Conservation (phyloP, 2,797 vertebrate genomes). For the Pachyuromys duprasi region DNA sequence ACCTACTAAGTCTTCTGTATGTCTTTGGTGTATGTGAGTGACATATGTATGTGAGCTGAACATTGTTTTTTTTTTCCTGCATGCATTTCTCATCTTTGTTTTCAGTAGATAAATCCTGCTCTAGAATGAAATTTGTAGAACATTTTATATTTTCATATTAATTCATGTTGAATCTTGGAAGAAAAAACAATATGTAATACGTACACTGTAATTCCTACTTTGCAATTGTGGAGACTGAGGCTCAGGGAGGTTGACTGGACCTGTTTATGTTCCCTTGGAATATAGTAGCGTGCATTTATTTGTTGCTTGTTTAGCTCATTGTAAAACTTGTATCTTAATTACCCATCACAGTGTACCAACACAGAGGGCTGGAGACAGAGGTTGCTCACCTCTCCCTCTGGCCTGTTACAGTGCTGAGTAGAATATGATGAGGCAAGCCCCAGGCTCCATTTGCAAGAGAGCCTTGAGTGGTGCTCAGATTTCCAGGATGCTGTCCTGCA, state of each 20-base stretch:
- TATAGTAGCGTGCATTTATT: neutral
- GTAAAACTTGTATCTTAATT: neutral
- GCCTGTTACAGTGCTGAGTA: neutral
- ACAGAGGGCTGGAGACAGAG: neutral
- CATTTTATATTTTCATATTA: neutral
- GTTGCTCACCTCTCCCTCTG: no score
- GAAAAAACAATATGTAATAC: neutral
- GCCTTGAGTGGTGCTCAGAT: neutral
- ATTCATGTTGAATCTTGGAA: slow-evolving; percentile 44
- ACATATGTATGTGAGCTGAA: neutral
- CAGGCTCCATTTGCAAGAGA: neutral
- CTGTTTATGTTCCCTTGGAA: neutral
- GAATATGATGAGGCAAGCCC: neutral
- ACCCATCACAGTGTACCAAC: accelerated
- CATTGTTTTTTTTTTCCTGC: slow-evolving; percentile 18
- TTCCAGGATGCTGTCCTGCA: neutral
- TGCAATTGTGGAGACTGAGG: neutral
- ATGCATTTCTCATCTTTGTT: slow-evolving; percentile 31
- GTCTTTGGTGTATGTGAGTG: neutral
- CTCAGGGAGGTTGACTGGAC: neutral
- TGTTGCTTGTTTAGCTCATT: neutral
- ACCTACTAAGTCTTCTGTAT: neutral
- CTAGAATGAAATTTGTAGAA: slow-evolving; percentile 6
- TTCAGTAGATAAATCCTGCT: neutral
- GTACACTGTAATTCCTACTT: slow-evolving; percentile 19